phyloP scores from a whole-genome alignment of 2,888 invertebrate genomes.

The Eupelmus urozonus region DNA sequence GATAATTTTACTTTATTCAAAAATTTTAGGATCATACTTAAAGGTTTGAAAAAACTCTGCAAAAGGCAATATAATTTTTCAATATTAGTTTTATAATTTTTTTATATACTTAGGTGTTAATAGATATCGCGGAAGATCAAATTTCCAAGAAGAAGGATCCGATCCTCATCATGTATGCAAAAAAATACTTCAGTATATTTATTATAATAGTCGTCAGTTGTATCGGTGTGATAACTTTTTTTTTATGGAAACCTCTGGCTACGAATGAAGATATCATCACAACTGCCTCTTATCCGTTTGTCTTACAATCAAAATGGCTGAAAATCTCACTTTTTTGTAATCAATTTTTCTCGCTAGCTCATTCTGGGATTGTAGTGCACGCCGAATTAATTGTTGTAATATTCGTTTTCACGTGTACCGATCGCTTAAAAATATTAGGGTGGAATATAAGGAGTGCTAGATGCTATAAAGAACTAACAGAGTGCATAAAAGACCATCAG shows the following conservation, averaged over 20 bases:
- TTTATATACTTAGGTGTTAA: too few relatives aligned
- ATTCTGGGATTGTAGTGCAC: neutral
- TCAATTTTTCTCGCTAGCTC: neutral
- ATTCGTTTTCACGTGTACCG: neutral
- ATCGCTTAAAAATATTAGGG: neutral
- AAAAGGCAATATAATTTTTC: too few relatives aligned
- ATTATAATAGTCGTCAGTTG: too few relatives aligned
- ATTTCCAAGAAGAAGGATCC: too few relatives aligned
- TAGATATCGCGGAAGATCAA: too few relatives aligned
- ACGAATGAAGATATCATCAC: neutral
- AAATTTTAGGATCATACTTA: too few relatives aligned
- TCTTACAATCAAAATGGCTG: neutral
- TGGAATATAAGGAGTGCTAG: neutral
- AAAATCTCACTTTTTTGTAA: neutral
- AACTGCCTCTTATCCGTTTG: neutral
- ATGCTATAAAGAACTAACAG: neutral
- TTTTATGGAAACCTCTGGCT: neutral
- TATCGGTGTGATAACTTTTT: too few relatives aligned
- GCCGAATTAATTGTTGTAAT: neutral
- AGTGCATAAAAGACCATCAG: neutral
- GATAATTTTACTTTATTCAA: too few relatives aligned
- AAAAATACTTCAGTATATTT: too few relatives aligned
- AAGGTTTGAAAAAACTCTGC: too few relatives aligned
- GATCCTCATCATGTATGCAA: too few relatives aligned
- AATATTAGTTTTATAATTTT: too few relatives aligned